A percentile compares a stretch with the other conserved stretches of the same genome.
These are phyloP conservation scores for Typhlichthys subterraneus DNA, from an alignment of 2,797 vertebrate genomes.

Conservation along the genomic window DNA sequence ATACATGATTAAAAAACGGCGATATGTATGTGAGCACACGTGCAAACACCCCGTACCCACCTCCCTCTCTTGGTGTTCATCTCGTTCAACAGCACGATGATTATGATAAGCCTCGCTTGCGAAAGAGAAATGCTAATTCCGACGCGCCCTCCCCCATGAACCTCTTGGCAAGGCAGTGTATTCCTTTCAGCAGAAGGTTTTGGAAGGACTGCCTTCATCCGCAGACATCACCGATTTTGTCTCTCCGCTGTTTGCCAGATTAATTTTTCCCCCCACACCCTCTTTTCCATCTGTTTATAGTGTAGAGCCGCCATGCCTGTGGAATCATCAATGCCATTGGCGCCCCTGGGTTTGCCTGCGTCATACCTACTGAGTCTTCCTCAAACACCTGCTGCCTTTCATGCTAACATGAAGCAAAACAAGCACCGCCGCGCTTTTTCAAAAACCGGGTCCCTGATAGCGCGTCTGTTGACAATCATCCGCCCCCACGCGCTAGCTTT, in stretches of 20 bases:
- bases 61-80: constrained; percentile 53
- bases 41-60: constrained; percentile 43
- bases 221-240: constrained; percentile 54
- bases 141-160: constrained; percentile 48
- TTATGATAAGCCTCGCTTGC: constrained; percentile 61
- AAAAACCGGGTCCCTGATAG: constrained; percentile 24
- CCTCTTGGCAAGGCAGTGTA: constrained; percentile 54
- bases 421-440: constrained; percentile 26
- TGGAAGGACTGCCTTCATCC: constrained; percentile 52
- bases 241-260: constrained; percentile 44
- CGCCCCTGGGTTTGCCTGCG: constrained; percentile 43
- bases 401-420: constrained; percentile 43
- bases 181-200: constrained; percentile 48
- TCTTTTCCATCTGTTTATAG: constrained; percentile 62
- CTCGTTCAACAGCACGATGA: constrained; percentile 52
- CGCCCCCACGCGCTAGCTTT: constrained; percentile 33
- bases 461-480: constrained; percentile 48
- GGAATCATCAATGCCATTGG: constrained; percentile 21
- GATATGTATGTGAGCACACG: constrained; percentile 46
- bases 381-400: constrained; percentile 58
- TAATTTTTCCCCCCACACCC: constrained; percentile 40
- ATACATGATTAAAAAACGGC: constrained; percentile 31
- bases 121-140: constrained; percentile 67
- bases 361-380: constrained; percentile 57
- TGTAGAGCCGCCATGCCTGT: background rate